Evolutionary conservation across 2,113 vertebrate species (phyloP).

Genomic region (Ochotona curzoniae): DNA sequence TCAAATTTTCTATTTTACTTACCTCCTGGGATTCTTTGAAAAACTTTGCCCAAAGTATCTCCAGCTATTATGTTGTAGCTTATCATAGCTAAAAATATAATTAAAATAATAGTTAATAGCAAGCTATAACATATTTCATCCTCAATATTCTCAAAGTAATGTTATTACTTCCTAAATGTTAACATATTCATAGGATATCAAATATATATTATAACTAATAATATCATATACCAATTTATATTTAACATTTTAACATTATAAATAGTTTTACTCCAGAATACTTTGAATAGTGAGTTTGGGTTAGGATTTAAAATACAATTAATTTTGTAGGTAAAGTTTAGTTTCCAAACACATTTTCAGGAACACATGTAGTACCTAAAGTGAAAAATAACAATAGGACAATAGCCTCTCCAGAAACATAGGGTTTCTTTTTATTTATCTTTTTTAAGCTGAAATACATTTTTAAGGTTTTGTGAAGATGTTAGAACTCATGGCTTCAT

Average conservation of each 20-base stretch:
- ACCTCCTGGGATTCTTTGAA: constrained; percentile 96
- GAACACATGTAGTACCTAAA: background rate
- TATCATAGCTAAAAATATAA: constrained; percentile 93
- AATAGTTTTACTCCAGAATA: background rate
- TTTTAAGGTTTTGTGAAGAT: background rate
- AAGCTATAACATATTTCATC: constrained; percentile 16
- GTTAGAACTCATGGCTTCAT: background rate
- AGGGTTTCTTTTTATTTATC: background rate
- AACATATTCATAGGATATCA: background rate
- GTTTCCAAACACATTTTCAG: constrained; percentile 14
- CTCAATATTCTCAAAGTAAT: constrained; percentile 47
- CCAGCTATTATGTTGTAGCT: constrained; percentile 98
- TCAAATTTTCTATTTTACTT: constrained; percentile 64
- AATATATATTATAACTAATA: background rate
- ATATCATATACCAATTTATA: background rate
- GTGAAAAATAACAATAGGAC: background rate
- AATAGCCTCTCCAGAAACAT: background rate
- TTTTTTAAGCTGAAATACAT: background rate
- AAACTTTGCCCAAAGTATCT: constrained; percentile 96
- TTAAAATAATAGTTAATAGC: constrained; percentile 48
- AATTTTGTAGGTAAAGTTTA: constrained; percentile 24
- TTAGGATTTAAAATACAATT: constrained; percentile 10
- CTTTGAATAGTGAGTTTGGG: constrained; percentile 18
- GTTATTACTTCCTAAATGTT: background rate
- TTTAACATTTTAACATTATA: background rate